Percentiles rank a stretch among this genome's conserved stretches.
Conservation (phyloP, 2,797 vertebrate species). For the Sebastes oblongus region DNA sequence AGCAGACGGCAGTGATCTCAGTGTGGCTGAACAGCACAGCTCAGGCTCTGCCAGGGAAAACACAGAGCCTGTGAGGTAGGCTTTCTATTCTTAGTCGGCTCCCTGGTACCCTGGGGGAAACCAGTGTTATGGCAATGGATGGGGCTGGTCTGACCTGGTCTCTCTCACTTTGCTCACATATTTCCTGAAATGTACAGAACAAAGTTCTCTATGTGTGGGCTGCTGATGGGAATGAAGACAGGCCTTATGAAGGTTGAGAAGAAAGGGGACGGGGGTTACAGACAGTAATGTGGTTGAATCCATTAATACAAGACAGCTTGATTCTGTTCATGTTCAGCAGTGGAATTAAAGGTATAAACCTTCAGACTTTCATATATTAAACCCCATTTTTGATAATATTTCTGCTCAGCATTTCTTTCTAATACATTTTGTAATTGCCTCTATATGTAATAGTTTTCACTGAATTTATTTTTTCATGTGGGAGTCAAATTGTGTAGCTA, state of each 20-base stretch:
- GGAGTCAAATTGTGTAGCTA: neutral
- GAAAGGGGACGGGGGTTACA: neutral
- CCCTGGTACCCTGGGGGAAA: constrained; percentile 28
- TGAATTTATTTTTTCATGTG: neutral
- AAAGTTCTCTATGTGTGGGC: constrained; percentile 14
- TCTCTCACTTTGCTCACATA: constrained; percentile 26
- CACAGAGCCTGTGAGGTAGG: constrained; percentile 72
- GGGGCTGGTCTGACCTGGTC: constrained; percentile 45
- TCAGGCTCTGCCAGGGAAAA: constrained; percentile 50
- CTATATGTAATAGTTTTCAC: neutral
- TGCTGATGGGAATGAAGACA: constrained; percentile 8
- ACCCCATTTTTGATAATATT: neutral
- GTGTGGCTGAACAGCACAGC: constrained; percentile 34
- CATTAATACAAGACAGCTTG: neutral
- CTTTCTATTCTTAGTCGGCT: constrained; percentile 64
- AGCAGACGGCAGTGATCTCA: constrained; percentile 11
- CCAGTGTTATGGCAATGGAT: constrained; percentile 35
- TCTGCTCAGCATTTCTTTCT: neutral
- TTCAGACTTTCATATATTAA: neutral
- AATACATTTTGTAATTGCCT: neutral
- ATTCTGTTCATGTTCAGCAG: neutral
- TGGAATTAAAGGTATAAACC: neutral
- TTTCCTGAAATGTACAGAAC: constrained; percentile 69
- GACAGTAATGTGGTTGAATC: neutral
- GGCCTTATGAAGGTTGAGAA: constrained; percentile 6